phyloP scores from a whole-genome alignment of 2,113 vertebrate genomes.

The Gopherus flavomarginatus region DNA sequence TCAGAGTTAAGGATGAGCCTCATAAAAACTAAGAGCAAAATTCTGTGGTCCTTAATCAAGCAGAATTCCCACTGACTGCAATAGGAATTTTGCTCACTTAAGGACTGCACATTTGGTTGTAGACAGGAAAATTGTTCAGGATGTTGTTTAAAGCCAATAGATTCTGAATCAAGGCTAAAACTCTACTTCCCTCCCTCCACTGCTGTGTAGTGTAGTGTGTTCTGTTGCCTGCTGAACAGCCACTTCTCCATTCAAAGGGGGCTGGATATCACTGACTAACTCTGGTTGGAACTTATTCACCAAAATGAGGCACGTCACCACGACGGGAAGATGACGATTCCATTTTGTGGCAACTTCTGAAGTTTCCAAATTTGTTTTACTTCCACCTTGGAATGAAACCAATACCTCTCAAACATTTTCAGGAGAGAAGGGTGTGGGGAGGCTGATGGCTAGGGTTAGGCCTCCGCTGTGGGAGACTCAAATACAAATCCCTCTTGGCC shows the following conservation, averaged over 20 bases:
- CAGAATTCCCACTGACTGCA: not conserved
- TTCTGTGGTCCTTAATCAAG: not conserved
- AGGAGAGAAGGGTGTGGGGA: accelerated
- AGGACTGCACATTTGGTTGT: not conserved
- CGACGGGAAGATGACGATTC: not conserved
- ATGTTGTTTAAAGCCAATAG: not conserved
- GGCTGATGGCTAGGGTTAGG: accelerated
- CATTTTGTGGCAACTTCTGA: not conserved
- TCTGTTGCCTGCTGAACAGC: not conserved
- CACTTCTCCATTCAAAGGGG: not conserved
- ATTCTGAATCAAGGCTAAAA: not conserved
- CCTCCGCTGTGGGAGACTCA: not conserved
- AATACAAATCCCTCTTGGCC: not conserved
- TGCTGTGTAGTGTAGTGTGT: not conserved
- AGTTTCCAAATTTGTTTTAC: not conserved
- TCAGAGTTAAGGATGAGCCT: not conserved
- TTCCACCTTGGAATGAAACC: not conserved
- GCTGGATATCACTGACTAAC: not conserved
- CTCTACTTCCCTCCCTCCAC: not conserved
- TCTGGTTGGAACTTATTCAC: not conserved
- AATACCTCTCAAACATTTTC: not conserved
- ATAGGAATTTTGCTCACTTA: not conserved
- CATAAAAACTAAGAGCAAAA: not conserved
- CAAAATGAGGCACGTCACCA: not conserved
- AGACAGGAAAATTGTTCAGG: not conserved